Conservation (phyloP, 1,140 invertebrate genomes). For the Musca vetustissima region DNA sequence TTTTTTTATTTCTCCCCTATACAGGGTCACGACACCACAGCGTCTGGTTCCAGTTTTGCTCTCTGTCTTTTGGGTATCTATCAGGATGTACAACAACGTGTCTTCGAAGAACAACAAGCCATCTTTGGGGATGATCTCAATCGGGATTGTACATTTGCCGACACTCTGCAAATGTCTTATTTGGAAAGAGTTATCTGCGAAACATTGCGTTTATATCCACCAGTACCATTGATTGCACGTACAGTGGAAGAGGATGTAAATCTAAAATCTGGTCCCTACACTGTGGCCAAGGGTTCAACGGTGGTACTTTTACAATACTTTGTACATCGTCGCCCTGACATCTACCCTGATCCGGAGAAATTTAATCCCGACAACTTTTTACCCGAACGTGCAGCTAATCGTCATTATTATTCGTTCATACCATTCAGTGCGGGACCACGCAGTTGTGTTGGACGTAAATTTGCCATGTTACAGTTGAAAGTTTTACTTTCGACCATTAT, state of each 20-base stretch:
- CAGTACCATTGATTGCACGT: conserved; percentile 74
- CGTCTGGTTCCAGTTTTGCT: conserved; percentile 74
- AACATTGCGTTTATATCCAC: conserved; percentile 71
- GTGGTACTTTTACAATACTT: conserved; percentile 67
- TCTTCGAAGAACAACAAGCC: conserved; percentile 70
- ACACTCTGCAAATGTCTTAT: conserved; percentile 78
- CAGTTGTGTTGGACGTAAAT: conserved; percentile 73
- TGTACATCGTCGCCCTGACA: conserved; percentile 68
- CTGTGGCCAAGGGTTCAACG: conserved; percentile 62
- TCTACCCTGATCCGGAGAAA: conserved; percentile 78
- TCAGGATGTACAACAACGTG: conserved; percentile 70
- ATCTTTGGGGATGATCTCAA: conserved; percentile 69
- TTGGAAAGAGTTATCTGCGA: conserved; percentile 75
- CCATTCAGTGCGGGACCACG: conserved; percentile 82
- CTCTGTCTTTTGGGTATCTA: conserved; percentile 71
- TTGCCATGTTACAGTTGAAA: conserved; percentile 68
- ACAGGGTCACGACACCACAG: conserved; percentile 84
- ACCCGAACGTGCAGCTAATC: conserved; percentile 71
- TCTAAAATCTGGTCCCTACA: conserved; percentile 49
- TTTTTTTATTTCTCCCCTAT: not conserved
- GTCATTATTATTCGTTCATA: conserved; percentile 77
- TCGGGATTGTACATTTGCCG: conserved; percentile 71
- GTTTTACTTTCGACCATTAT: conserved; percentile 64
- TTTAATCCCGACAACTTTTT: conserved; percentile 90
- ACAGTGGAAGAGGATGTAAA: conserved; percentile 68